Percentiles rank a stretch among this genome's conserved stretches.
Conservation (phyloP, 2,113 vertebrate genomes). For the Oreocharis arfaki region DNA sequence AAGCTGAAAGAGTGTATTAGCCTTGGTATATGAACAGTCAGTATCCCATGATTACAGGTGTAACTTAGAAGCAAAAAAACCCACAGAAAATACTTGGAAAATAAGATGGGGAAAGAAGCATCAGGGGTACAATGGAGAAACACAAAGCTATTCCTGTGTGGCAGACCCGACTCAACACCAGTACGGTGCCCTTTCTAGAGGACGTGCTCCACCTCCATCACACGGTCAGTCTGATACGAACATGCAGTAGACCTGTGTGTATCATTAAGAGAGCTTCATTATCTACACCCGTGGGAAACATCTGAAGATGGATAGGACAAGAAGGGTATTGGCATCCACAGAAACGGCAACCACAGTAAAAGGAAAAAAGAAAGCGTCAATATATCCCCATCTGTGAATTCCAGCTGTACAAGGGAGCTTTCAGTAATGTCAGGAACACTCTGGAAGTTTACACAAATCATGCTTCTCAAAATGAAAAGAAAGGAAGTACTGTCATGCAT, state of each 20-base stretch:
- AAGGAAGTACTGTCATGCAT: background rate
- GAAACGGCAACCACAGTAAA: background rate
- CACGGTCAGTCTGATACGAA: background rate
- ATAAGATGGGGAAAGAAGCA: background rate
- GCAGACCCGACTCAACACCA: background rate
- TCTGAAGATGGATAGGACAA: background rate
- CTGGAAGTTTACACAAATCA: background rate
- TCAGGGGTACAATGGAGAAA: background rate
- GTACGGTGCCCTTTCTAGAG: background rate
- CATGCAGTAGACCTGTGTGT: background rate
- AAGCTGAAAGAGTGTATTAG: background rate
- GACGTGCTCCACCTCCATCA: background rate
- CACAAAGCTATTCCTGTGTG: background rate
- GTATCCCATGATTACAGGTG: background rate
- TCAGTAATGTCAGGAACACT: background rate
- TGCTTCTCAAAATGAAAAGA: background rate
- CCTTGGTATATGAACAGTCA: background rate
- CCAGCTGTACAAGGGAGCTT: background rate
- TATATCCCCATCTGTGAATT: background rate
- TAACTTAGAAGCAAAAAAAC: background rate
- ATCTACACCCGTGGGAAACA: background rate
- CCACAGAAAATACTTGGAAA: background rate
- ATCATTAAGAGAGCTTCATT: background rate
- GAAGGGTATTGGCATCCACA: background rate
- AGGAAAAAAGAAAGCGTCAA: background rate